phyloP scores from a whole-genome alignment of 1,140 invertebrate species.

The Drosophila sturtevanti region DNA sequence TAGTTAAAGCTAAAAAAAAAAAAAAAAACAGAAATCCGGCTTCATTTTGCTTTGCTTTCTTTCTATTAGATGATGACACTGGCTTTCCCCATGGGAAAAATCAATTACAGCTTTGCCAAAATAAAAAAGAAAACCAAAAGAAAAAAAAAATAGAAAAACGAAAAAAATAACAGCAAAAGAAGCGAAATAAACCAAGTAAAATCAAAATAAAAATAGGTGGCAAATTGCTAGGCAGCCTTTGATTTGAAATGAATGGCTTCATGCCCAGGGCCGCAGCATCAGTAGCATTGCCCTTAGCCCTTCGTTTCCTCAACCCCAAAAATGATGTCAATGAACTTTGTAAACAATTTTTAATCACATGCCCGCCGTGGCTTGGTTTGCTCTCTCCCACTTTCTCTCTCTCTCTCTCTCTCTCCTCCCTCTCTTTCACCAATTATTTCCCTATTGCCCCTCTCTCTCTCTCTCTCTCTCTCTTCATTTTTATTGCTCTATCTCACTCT shows the following conservation, averaged over 20 bases:
- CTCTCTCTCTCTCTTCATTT: neutral
- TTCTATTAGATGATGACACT: neutral
- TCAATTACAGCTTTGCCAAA: neutral
- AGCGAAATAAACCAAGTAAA: neutral
- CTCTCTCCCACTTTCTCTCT: neutral
- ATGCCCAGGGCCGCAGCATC: slow-evolving; percentile 13
- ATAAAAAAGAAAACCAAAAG: neutral
- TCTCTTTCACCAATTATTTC: neutral
- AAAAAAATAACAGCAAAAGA: slow-evolving; percentile 31
- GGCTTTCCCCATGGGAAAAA: slow-evolving; percentile 5
- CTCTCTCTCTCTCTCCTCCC: neutral
- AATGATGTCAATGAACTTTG: slow-evolving; percentile 72
- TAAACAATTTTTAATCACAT: slow-evolving; percentile 80
- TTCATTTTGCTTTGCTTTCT: neutral
- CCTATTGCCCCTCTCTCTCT: too few relatives aligned
- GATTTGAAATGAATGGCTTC: slow-evolving; percentile 48
- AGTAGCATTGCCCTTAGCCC: slow-evolving; percentile 8
- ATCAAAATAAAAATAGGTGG: slow-evolving; percentile 28
- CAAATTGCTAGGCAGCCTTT: slow-evolving; percentile 62
- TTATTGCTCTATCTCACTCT: neutral
- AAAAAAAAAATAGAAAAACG: neutral
- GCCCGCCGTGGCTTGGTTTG: slow-evolving; percentile 13
- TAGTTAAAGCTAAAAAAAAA: too few relatives aligned
- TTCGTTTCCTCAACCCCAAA: neutral
- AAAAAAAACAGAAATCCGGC: too few relatives aligned